These are phyloP conservation scores for Trogon melanurus DNA, from an alignment of 2,113 vertebrate species.

Conservation along the genomic window DNA sequence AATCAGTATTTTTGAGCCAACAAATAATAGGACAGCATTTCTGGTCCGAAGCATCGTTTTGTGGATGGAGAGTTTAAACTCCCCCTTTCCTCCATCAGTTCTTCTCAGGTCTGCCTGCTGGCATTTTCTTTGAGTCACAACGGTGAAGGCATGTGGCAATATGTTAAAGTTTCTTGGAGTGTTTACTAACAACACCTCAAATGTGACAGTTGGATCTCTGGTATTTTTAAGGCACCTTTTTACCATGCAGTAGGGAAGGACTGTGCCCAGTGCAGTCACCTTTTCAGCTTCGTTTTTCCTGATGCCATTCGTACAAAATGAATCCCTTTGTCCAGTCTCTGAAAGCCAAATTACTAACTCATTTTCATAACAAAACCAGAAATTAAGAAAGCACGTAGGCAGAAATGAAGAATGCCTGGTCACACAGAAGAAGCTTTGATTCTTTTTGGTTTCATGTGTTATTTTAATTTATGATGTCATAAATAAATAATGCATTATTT, in stretches of 20 bases:
- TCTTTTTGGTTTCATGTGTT: not conserved
- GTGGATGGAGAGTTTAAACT: not conserved
- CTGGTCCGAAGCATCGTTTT: not conserved
- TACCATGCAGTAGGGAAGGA: not conserved
- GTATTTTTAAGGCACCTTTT: not conserved
- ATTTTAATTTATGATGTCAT: not conserved
- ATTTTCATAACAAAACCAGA: not conserved
- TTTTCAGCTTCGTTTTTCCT: not conserved
- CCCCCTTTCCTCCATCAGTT: not conserved
- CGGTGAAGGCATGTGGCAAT: not conserved
- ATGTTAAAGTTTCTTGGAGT: not conserved
- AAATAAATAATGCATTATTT: conserved; percentile 28
- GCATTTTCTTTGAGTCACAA: not conserved
- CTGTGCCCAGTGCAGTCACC: not conserved
- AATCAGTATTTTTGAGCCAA: conserved; percentile 47
- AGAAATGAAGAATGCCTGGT: not conserved
- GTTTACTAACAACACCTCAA: not conserved
- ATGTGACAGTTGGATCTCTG: not conserved
- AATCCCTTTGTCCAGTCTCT: not conserved
- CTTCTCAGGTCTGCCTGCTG: not conserved
- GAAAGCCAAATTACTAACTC: not conserved
- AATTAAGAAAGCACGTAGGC: not conserved
- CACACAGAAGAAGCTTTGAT: not conserved
- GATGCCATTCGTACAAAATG: not conserved
- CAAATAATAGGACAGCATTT: not conserved